Percentiles rank a stretch among this genome's conserved stretches.
Evolutionary conservation across 2,888 invertebrate species (phyloP).

Genomic region (Galeopsomyia nigrocyanea): DNA sequence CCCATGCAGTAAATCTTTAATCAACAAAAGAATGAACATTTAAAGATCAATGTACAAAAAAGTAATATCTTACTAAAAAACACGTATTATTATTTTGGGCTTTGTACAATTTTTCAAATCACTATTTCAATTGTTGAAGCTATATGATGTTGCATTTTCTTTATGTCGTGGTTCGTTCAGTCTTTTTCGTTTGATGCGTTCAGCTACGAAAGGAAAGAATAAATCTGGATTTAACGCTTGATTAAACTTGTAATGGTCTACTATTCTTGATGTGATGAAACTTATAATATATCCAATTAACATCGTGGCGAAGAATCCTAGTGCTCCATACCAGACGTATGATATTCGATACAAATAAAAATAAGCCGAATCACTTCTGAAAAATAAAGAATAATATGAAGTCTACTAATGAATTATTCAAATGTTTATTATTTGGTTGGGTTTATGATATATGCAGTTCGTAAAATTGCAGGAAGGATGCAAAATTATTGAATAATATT

Average conservation of each 20-base stretch:
- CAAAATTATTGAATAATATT: too few species aligned
- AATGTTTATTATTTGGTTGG: too few species aligned
- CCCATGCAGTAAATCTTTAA: too few species aligned
- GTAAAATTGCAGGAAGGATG: too few species aligned
- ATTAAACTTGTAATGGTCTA: background rate
- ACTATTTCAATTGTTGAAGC: background rate
- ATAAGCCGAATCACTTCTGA: slow-evolving; percentile 25
- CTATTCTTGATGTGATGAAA: slow-evolving; percentile 27
- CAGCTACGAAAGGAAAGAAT: slow-evolving; percentile 59
- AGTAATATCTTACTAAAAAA: too few species aligned
- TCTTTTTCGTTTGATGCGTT: slow-evolving; percentile 52
- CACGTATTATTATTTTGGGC: too few species aligned
- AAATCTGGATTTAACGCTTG: slow-evolving; percentile 56
- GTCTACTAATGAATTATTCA: background rate
- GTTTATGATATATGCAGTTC: too few species aligned
- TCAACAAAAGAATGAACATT: too few species aligned
- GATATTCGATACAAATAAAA: slow-evolving; percentile 61
- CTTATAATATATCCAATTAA: slow-evolving; percentile 77
- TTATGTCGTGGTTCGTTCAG: background rate
- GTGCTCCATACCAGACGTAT: slow-evolving; percentile 90
- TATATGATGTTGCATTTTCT: background rate
- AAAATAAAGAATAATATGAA: slow-evolving; percentile 11
- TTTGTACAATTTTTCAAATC: too few species aligned
- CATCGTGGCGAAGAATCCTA: slow-evolving; percentile 81
- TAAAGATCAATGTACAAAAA: too few species aligned